Evolutionary conservation across 2,888 invertebrate species (phyloP), one percentile per base, ranked within the genome.

Genomic region (Ophion costatus): DNA sequence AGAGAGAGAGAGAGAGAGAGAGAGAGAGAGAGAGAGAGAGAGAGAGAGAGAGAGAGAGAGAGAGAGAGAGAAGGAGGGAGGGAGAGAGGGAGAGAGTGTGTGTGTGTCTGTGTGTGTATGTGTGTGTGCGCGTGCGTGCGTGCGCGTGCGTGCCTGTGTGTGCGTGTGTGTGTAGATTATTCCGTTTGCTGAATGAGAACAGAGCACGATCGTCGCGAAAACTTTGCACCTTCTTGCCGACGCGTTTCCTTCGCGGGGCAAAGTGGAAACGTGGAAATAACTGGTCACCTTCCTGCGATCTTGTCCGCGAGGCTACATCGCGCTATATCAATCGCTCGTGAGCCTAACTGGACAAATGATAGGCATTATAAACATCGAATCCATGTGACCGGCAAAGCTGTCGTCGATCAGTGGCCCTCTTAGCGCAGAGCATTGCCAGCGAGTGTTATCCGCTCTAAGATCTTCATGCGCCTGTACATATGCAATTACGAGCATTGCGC

Each of bases 401-500:
- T 85, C 85, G 79, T 85, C 82, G 82, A 85, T 85, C 82, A 80
- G 79, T 76, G 80, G 80, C 67, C 70, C 74, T 33, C 24, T 66
- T 33, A 63, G 33, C 38, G 85, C 59, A 79, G 79, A 82, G 71
- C 76, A 76, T 80, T 76, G 67, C 82, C 45, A 82, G 82, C 45
- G 59, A 59, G 64, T 74, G 74, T 75, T 84, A 84, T 84, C 84
- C 29, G 74, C 66, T 78, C 69, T 51, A 84, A 63, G 70, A 84
- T 81, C 81, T 79, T 78, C 78, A 70, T 69, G 77, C 66, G 66
- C 66, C 59, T 73, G 51, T 81, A 11, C 51, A 45, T 57, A n/a
- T 33, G 24, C 17, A 70, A 20, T 59, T 59, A 59, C 59, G 59
- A 20, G 59, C 20, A 59, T 45, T 45, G 11, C 45, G 45, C 45